Evolutionary conservation across 2,113 vertebrate genomes (phyloP), one percentile per base, ranked within the genome.

Genomic region (Marmota flaviventris): DNA sequence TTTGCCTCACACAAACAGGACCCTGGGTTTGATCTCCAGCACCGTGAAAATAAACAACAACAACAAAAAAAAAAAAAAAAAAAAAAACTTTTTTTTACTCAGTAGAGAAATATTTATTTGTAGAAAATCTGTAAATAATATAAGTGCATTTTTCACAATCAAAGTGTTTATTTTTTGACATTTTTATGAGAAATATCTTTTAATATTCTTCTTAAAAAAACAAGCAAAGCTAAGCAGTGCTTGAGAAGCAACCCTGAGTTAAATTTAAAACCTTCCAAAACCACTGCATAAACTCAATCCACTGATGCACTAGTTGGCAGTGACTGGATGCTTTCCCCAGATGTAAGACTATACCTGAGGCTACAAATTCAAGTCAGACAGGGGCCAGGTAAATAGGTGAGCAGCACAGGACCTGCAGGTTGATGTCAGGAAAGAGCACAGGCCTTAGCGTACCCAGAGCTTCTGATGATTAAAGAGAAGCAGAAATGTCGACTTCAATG

Each of bases 81-180:
- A 34, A 69, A 0, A n/a, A 17, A n/a, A 2, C 0, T 7, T 17
- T 13, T 22, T 61, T 67, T 85, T 29, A 94, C 5, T 63, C 61
- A 51, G 53, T 89, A 90, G 39, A 92, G 53, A 96, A 96, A 84
- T 92, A 94, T 61, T 94, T 94, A 90, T 69, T 96, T 93, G 37
- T 78, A 94, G 53, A 86, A 95, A 96, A 96, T 91, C 29, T 78
- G 16, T 70, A 97, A 97, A 92, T 92, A 97, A 94, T 61, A 89
- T 27, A 86, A 56, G 25, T 85, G 78, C 42, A 9, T 37, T 96
- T 85, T 83, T 91, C 63, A 69, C 89, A 94, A 79, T 83, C 65
- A 63, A 72, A 81, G 7, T 69, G 24, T 76, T 87, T 84, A 89
- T 75, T 78, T 83, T 92, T 39, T 65, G 39, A 85, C 61, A 69